Evolutionary conservation across 2,113 vertebrate species (phyloP), one percentile per base, ranked within the genome.

Genomic region (Lichenostomus cassidix): DNA sequence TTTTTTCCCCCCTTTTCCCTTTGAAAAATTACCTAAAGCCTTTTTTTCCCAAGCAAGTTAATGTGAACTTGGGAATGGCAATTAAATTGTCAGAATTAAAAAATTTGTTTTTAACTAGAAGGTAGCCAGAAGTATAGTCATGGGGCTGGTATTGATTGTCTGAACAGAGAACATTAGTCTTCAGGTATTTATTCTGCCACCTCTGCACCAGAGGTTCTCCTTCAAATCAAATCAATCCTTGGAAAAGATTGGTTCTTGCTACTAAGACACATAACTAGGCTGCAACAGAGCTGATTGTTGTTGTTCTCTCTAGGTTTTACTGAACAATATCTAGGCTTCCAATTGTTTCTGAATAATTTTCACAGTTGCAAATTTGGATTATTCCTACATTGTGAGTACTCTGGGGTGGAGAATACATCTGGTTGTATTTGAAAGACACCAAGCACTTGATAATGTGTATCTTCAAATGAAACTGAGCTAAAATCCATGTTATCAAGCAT

Each of bases 51-150:
- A 98, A 97, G 97, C 97, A 98, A 98, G 98, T 97, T 98, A 98
- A 98, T 98, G 98, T 98, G 98, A 98, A 98, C 97, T 98, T 97
- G 98, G 98, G 98, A 98, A 97, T 97, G 97, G 98, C 99, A 99
- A 99, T 99, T 99, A 99, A 99, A 99, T 99, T 99, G 99, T 99
- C 99, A 99, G 98, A 99, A 99, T 99, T 99, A 99, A 99, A 99
- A 98, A 99, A 99, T 99, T 98, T 98, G 99, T 99, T 99, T 99
- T 99, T 99, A 99, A 99, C 98, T 98, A 99, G 98, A 99, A 98
- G 97, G 97, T 98, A 98, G 99, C 98, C 98, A 98, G 98, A 98
- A 99, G 99, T 98, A 98, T 97, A 98, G 98, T 98, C 98, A 98
- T 98, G 98, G 98, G 98, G 98, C 98, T 98, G 97, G 98, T 99